Evolutionary conservation across 2,797 vertebrate species (phyloP), one percentile per base, ranked within the genome.

Genomic region (Ataeniobius toweri): DNA sequence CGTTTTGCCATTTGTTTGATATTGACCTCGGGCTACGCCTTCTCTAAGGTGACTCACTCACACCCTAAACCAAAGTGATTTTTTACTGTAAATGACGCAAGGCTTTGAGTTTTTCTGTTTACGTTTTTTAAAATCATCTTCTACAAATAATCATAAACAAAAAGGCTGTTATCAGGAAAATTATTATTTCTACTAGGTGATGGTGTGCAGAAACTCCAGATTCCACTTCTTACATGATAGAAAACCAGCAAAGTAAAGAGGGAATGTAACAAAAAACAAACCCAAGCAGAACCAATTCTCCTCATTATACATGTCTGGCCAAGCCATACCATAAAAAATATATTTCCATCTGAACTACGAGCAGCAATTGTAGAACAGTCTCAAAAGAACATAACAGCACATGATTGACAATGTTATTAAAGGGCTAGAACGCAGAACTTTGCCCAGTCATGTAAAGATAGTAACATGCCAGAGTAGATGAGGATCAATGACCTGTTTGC

Each of bases 121-220:
- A 36, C 3, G 3, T 36, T 50, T 50, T n/a, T 63, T 63, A 7
- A 61, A 16, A 31, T 26, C 0, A 26, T 61, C 31, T 31, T 61
- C 26, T 31, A 63, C 28, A 31, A 36, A 79, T 72, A 55, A 83
- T 82, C 75, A 75, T 46, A 46, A 7, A 31, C 39, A 83, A 74
- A 77, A 81, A 80, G 69, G 44, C 76, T 78, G 58, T 79, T 79
- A 78, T 79, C 61, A 72, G 31, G 73, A 63, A 77, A 36, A 68
- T 78, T 83, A 46, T 73, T 73, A 83, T 85, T 78, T 89, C 80
- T 90, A 86, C 77, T 78, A 70, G 51, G 10, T 73, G 77, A 39
- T 90, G 91, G 92, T 94, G 93, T 94, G 91, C 94, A 93, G 92
- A 94, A 94, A 94, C 83, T 93, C 91, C 93, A 94, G 92, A 93